A percentile compares a stretch with the other conserved stretches of the same genome.
Conservation (phyloP, 2,797 vertebrate genomes). For the Pelodytes ibericus region DNA sequence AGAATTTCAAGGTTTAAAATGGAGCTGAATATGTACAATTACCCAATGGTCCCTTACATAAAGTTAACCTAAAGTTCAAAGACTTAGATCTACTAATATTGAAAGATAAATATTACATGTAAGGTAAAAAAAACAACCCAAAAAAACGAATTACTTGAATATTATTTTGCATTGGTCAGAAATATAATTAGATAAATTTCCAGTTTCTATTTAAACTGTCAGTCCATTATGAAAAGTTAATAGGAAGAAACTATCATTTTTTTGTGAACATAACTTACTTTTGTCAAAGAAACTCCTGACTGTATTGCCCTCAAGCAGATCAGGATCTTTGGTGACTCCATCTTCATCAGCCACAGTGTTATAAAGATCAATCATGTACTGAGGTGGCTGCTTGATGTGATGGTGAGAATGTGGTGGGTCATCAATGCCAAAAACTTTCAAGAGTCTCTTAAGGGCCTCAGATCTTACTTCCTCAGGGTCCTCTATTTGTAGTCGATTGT, state of each 20-base stretch:
- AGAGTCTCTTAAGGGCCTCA: conserved; percentile 81
- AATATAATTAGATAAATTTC: no score
- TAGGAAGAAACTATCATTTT: no score
- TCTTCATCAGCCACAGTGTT: conserved; percentile 85
- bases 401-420: conserved; percentile 75
- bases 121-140: no score
- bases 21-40: no score
- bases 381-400: conserved; percentile 79
- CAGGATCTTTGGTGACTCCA: conserved; percentile 85
- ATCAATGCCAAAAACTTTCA: conserved; percentile 90
- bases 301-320: conserved; percentile 84
- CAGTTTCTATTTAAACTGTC: no score
- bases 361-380: conserved; percentile 93
- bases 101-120: no score
- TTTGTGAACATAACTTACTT: conserved; percentile 79
- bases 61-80: no score
- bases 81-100: no score
- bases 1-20: not conserved
- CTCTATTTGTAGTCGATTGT: conserved; percentile 57
- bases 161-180: no score
- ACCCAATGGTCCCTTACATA: no score
- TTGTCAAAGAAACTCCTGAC: conserved; percentile 91
- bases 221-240: no score
- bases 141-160: no score
- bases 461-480: conserved; percentile 68